These are phyloP conservation scores for Etheostoma cragini DNA, from an alignment of 2,113 vertebrate species.

Conservation along the genomic window DNA sequence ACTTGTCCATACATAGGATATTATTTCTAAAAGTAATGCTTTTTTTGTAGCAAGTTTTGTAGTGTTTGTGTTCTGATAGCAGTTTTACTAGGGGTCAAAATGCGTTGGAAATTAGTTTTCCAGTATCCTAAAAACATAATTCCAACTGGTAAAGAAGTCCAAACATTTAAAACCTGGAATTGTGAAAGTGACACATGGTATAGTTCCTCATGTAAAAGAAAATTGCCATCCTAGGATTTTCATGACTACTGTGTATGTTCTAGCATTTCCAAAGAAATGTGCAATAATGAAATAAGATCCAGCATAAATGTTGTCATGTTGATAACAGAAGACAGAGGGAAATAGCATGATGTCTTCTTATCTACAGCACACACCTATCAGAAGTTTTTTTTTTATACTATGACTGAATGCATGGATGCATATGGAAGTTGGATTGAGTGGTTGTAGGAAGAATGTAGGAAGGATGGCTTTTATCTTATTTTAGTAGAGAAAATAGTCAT, in stretches of 20 bases:
- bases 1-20: neutral
- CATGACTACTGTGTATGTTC: neutral
- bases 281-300: constrained; percentile 17
- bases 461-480: no score
- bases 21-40: neutral
- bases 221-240: neutral
- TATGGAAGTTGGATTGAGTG: no score
- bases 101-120: neutral
- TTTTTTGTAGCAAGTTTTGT: neutral
- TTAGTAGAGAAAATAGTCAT: no score
- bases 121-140: neutral
- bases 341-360: constrained; percentile 14
- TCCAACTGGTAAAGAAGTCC: neutral
- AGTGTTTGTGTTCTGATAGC: neutral
- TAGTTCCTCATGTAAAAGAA: neutral
- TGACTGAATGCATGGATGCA: no score
- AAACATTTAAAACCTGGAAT: neutral
- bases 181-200: neutral
- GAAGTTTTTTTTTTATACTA: no score
- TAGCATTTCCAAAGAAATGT: neutral
- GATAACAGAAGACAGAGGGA: neutral
- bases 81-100: neutral
- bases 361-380: neutral
- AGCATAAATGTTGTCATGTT: neutral
- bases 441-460: no score